Base-by-base conservation (phyloP, 2,888 invertebrate species). In the Polydesmus complanatus region DNA sequence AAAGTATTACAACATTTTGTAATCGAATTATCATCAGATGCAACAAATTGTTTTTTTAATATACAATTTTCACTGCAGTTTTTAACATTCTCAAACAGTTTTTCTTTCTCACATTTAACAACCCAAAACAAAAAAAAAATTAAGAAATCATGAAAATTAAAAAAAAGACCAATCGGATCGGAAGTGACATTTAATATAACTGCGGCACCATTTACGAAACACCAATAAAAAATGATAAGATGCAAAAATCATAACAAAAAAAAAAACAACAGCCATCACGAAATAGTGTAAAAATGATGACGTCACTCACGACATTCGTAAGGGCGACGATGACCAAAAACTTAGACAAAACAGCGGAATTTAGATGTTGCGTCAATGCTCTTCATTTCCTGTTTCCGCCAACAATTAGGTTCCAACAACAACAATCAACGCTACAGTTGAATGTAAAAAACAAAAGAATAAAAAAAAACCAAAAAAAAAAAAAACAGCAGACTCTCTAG, bases 21-120 rank as follows among this genome's bases (percentile, higher is more conserved):
- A 55, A 55, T 27, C n/a, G 27, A 56, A 63, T 57, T 61, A 27
- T 3, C 23, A 64, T 22, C 27, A 56, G 27, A 19, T 8, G 21
- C 27, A 23, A 37, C 19, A 56, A 5, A 8, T 25, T 11, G 11
- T 25, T 54, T 25, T 8, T n/a, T n/a, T n/a, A 52, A 52, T 52
- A 19, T 18, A 11, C 23, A 11, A 26, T 11, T 21, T 47, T 14
- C 8, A n/a, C 11, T 54, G 5, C 27, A 27, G 54, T 27, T 21
- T 54, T 54, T 54, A 5, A 23, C n/a, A 26, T 54, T 22, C 8
- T 27, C 25, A 25, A 14, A 54, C 37, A 14, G 37, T 37, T 37
- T 37, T 37, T 37, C 5, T 37, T 37, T 37, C 14, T 37, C 37
- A 37, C 37, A 37, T 37, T 37, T 14, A 37, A 8, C 14, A 8